Evolutionary conservation across 1,140 invertebrate genomes (phyloP), one percentile per base, ranked within the genome.

Genomic region (Drosophila lacertosa): DNA sequence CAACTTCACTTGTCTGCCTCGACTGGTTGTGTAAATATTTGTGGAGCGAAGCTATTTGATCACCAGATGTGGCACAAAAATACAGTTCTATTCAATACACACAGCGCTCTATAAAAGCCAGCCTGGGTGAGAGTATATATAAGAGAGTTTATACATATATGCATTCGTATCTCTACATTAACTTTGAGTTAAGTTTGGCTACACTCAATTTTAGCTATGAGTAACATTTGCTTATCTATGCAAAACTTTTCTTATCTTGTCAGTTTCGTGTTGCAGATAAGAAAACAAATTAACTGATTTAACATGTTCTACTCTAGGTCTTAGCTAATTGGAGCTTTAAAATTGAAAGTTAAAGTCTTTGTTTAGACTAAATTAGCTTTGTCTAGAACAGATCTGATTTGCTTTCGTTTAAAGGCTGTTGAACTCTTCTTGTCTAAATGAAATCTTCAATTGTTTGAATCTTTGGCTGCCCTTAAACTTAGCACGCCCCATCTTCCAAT

Each of bases 11-110:
- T 55, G 77, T 37, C 45, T 32, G 26, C 58, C 33, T 47, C 29
- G 33, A 29, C 22, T 51, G 58, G 15, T 70, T 77, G 70, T 77
- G 59, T 77, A 82, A 82, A 82, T 78, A 82, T 82, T 83, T 82
- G 79, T 74, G 24, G 39, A 62, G 66, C 39, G 59, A 35, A 72
- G 22, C 53, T 65, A 77, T 81, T 81, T 68, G 77, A 81, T 68
- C 73, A 55, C 37, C 77, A 81, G 77, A 81, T 81, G 77, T 81
- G 70, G 53, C 73, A 82, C 68, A 82, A 44, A 72, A 81, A 77
- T 64, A 82, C 62, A 77, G 63, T 48, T 73, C 63, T 44, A 51
- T 48, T 55, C 24, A 39, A 29, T 37, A 26, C 39, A 26, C 39
- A 35, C 13, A 59, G 51, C 29, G 26, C 57, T 29, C 18, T 9